A percentile compares a stretch with the other conserved stretches of the same genome.
phyloP scores from a whole-genome alignment of 2,797 vertebrate species.

The Sebastes paucispinis region DNA sequence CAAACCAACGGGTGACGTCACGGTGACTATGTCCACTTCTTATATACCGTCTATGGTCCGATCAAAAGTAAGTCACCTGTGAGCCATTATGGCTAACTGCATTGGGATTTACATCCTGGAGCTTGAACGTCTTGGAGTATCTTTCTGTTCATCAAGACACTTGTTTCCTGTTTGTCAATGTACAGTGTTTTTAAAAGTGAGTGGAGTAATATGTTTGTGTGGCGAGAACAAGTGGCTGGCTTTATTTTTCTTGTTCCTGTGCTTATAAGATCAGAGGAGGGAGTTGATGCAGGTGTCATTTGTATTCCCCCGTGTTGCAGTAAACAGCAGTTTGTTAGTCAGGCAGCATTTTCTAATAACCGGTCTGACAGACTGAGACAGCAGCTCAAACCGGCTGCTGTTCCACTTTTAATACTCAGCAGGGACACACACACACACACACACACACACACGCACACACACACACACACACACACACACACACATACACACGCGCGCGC shows the following conservation, averaged over 20 bases:
- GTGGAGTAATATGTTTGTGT: neutral
- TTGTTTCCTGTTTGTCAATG: no score
- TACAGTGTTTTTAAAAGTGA: neutral
- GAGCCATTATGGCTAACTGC: no score
- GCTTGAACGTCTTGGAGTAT: no score
- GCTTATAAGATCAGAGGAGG: neutral
- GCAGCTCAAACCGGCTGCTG: conserved; percentile 47
- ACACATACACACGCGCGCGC: no score
- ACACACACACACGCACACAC: neutral
- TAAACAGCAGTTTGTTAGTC: conserved; percentile 28
- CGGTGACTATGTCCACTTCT: no score
- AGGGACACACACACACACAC: conserved; percentile 13
- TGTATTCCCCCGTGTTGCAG: conserved; percentile 19
- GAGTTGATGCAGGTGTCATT: neutral
- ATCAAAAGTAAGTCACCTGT: no score
- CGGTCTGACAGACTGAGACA: conserved; percentile 25
- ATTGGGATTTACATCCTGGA: no score
- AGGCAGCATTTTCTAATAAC: conserved; percentile 42
- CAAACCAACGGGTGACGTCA: no score
- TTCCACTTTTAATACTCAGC: conserved; percentile 46
- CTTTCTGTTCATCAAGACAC: no score
- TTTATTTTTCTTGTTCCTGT: neutral
- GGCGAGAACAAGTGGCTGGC: neutral
- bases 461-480: conserved; percentile 9
- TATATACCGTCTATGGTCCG: no score